Base-by-base conservation (phyloP, 2,888 invertebrate species). In the Cosmia trapezina region DNA sequence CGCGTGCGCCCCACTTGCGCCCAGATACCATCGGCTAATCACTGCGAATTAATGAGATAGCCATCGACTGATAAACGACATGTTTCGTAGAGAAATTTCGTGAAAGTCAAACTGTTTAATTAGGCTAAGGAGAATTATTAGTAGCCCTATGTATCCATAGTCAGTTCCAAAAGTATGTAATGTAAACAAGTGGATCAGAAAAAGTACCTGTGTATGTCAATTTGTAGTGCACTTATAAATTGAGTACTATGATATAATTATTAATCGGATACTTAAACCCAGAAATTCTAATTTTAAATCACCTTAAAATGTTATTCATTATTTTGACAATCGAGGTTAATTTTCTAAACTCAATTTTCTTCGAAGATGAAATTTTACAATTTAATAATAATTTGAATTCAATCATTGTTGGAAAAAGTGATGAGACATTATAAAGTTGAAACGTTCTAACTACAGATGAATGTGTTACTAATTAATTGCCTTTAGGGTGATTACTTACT, bases 1-100 rank as follows among this genome's bases (percentile, higher is more conserved):
- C 90, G 91, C 89, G 89, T 89, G 90, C 90, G 89, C 85, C 85
- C 89, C 85, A 89, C 87, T 90, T 90, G 80, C 73, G 84, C 84
- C 84, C 81, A 89, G 91, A 90, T 89, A 89, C 87, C 88, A 91
- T 91, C 90, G 83, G 76, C 87, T 90, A 89, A 91, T 91, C 90
- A 89, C 87, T 89, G 90, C 91, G 88, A 90, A 90, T 90, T 90
- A 89, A 89, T 87, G 82, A 76, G 87, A 88, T 88, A 82, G 76
- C 80, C 73, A 87, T 88, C 87, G 73, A 86, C 73, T 83, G 81
- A 86, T 80, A 80, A 83, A 79, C 73, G 80, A 76, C 75, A 78
- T 54, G 64, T 76, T 76, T 70, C 11, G 47, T 59, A 67, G 61
- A 70, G 66, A 66, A 63, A 78, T 78, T 84, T 79, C 51, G 65